Evolutionary conservation across 2,113 vertebrate species (phyloP).

Genomic region (Notiomystis cincta): DNA sequence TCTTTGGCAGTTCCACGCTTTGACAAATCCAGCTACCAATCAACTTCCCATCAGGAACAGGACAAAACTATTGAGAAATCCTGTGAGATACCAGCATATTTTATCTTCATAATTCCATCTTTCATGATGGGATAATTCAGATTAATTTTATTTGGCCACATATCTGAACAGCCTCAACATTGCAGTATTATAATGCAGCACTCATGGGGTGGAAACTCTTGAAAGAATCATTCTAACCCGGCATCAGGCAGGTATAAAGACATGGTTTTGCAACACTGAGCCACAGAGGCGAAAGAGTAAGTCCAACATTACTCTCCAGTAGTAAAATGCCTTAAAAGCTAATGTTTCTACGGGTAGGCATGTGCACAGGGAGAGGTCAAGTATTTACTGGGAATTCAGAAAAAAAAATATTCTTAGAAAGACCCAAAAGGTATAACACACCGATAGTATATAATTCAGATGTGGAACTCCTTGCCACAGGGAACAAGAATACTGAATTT

Average conservation of each 20-base stretch:
- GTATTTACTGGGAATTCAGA: background rate
- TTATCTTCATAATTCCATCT: background rate
- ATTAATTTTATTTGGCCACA: background rate
- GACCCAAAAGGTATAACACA: background rate
- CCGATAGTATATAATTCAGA: background rate
- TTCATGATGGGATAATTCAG: background rate
- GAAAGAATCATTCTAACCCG: background rate
- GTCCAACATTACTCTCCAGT: background rate
- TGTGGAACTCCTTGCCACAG: background rate
- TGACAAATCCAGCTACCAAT: background rate
- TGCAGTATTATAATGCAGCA: background rate
- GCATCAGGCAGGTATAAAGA: background rate
- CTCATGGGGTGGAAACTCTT: background rate
- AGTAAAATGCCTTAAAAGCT: background rate
- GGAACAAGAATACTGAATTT: background rate
- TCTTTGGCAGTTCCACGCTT: background rate
- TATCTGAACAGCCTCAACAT: background rate
- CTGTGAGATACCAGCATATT: background rate
- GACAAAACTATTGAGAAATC: background rate
- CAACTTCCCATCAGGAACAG: background rate
- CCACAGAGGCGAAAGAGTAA: background rate
- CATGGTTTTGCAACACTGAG: background rate
- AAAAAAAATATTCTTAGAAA: background rate
- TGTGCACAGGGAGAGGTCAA: background rate
- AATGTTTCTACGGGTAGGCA: background rate